Conservation (phyloP, 1,140 invertebrate genomes). For the Brachionus asplanchnoidis region DNA sequence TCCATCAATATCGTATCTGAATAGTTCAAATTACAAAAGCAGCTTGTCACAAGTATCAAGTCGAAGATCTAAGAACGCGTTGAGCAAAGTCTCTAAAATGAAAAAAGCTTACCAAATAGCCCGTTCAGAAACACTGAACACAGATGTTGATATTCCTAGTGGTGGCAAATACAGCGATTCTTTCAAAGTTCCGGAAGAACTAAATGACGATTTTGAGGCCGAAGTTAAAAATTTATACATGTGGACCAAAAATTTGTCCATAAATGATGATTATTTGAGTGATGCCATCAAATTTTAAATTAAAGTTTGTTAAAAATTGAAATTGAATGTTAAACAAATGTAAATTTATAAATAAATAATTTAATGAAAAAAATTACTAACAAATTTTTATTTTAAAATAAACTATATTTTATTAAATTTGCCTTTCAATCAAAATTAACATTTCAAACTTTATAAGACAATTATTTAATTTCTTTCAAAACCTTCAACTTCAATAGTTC, state of each 20-base stretch:
- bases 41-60: constrained; percentile 47
- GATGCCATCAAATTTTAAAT: background rate
- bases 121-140: constrained; percentile 10
- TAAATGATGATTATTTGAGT: constrained; percentile 33
- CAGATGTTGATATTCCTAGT: background rate
- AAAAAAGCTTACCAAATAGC: constrained; percentile 49
- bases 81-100: constrained; percentile 49
- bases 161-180: background rate
- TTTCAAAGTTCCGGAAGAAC: constrained; percentile 16
- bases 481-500: background rate
- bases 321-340: background rate
- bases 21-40: constrained; percentile 47
- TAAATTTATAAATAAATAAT: background rate
- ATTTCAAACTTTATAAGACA: background rate
- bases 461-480: background rate
- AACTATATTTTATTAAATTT: background rate
- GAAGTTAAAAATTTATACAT: constrained; percentile 39
- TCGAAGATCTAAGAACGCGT: constrained; percentile 49
- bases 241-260: constrained; percentile 36
- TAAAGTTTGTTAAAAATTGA: background rate
- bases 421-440: background rate
- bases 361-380: background rate
- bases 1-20: constrained; percentile 42
- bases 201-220: constrained; percentile 25
- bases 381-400: background rate